These are phyloP conservation scores for Calameuta idolon DNA, from an alignment of 2,888 invertebrate genomes.

Conservation along the genomic window DNA sequence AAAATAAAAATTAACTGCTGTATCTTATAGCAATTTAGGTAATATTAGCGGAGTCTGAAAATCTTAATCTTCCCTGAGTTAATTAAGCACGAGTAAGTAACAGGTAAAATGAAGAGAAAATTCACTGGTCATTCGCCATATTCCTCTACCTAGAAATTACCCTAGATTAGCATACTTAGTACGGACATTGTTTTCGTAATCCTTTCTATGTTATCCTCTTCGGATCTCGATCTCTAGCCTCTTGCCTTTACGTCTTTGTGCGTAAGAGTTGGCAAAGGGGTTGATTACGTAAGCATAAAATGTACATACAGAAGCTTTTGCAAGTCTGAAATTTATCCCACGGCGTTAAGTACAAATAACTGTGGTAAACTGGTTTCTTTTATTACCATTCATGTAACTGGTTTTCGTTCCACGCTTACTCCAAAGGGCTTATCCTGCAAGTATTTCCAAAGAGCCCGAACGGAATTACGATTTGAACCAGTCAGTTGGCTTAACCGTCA, in stretches of 20 bases:
- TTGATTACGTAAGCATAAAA: background rate
- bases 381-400: background rate
- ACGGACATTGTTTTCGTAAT: conserved; percentile 44
- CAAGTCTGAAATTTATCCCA: background rate
- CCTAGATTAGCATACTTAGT: conserved; percentile 40
- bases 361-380: background rate
- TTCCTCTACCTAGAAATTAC: background rate
- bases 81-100: background rate
- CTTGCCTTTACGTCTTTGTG: background rate
- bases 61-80: background rate
- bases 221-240: background rate
- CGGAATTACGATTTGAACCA: background rate
- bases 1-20: background rate
- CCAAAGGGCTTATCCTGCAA: background rate
- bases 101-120: background rate
- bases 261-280: background rate
- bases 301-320: background rate
- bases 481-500: background rate
- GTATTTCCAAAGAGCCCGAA: background rate
- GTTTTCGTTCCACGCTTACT: background rate
- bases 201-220: conserved; percentile 8
- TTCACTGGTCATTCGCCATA: background rate
- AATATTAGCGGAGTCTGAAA: background rate
- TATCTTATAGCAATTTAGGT: background rate
- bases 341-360: background rate